Conservation (phyloP, 2,113 vertebrate species). For the Dasyprocta punctata region DNA sequence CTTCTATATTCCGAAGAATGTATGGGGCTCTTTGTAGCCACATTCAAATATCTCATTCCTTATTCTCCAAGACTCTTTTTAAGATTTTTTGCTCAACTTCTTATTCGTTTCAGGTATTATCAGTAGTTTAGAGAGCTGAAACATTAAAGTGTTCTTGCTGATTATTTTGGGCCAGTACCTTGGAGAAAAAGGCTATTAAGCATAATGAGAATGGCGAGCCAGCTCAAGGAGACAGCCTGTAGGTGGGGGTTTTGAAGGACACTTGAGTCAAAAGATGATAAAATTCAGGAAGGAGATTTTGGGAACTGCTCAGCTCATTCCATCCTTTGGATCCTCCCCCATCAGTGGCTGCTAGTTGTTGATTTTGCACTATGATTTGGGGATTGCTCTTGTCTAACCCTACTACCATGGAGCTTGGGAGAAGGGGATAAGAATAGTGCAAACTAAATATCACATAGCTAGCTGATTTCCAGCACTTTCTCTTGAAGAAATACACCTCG, state of each 20-base stretch:
- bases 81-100: background rate
- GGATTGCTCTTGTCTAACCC: background rate
- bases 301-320: background rate
- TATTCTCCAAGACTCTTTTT: background rate
- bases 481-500: background rate
- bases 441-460: background rate
- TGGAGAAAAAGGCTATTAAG: background rate
- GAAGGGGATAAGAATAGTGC: accelerated
- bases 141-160: background rate
- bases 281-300: background rate
- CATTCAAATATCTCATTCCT: background rate
- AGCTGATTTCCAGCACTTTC: background rate
- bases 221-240: background rate
- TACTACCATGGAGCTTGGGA: background rate
- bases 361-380: background rate
- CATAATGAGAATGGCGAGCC: background rate
- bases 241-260: background rate
- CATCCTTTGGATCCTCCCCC: background rate
- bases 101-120: background rate
- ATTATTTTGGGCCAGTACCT: background rate
- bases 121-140: background rate
- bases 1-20: background rate
- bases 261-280: background rate
- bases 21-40: background rate
- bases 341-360: background rate